Base-by-base conservation (phyloP, 1,140 invertebrate genomes). In the Drosophila obscura region DNA sequence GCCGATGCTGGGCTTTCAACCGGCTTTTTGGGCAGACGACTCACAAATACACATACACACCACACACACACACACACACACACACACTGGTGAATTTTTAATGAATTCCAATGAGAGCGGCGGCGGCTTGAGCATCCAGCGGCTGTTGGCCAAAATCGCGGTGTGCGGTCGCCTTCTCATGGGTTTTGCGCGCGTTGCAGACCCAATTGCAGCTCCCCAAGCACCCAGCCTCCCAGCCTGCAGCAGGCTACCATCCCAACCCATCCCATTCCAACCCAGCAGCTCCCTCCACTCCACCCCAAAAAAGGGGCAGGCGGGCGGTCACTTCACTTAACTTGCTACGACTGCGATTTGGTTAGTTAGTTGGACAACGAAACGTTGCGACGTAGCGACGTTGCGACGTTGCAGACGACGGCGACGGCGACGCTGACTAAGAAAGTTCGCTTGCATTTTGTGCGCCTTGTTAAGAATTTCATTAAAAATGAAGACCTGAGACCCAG, bases 401-500 rank as follows among this genome's bases (percentile, higher is more conserved):
- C 35, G 35, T 13, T 39, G 11, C 35, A 13, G 35, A 39, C 60
- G 48, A 53, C 58, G 78, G 11, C 62, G 11, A 39, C 60, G 48
- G 49, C 58, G 78, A n/a, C 62, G 77, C 73, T 69, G 39, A 48
- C 67, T 44, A 56, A 46, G 58, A 46, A 44, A 44, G 51, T 55
- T 51, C 62, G 45, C 49, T 67, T 77, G 79, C 82, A 87, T 88
- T 88, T 88, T 88, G 84, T 88, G 83, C 83, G 83, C 83, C 83
- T 89, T 90, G 82, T 90, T 90, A 90, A 90, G 87, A 85, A 90
- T 90, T 90, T 90, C 85, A 90, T 90, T 90, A 90, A 90, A 85
- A 90, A 90, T 90, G 87, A 90, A 90, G 81, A 90, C 87, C 84
- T 88, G 79, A 88, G 84, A 88, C 84, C 83, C 78, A 88, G 79